These are phyloP conservation scores for Acromyrmex charruanus DNA, from an alignment of 1,140 invertebrate genomes.

Conservation along the genomic window DNA sequence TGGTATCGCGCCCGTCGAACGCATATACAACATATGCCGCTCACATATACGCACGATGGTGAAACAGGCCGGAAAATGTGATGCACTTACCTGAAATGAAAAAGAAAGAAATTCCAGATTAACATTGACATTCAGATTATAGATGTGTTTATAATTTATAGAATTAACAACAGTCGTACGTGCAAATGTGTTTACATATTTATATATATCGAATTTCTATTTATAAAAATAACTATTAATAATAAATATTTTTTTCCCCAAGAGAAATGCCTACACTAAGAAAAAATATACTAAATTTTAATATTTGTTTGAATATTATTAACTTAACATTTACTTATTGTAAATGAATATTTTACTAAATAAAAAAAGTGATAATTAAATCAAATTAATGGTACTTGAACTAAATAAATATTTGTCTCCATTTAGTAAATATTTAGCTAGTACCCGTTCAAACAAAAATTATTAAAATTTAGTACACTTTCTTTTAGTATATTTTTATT, in stretches of 20 bases:
- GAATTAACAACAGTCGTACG: background rate
- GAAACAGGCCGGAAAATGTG: constrained; percentile 57
- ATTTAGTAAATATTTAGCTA: too few relatives aligned
- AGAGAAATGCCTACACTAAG: too few relatives aligned
- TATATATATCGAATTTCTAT: background rate
- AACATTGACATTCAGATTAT: constrained; percentile 28
- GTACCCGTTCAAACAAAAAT: too few relatives aligned
- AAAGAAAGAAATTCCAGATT: constrained; percentile 23
- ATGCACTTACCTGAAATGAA: constrained; percentile 81
- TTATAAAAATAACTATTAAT: background rate
- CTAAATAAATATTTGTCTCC: too few relatives aligned
- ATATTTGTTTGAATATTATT: too few relatives aligned
- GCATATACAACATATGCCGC: constrained; percentile 65
- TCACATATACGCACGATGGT: constrained; percentile 51
- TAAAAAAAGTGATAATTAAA: too few relatives aligned
- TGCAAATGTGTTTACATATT: background rate
- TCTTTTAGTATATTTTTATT: too few relatives aligned
- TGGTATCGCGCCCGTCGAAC: constrained; percentile 70
- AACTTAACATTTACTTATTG: too few relatives aligned
- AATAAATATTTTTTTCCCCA: background rate
- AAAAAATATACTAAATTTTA: background rate
- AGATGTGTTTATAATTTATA: background rate
- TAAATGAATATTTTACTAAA: too few relatives aligned
- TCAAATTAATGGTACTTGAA: too few relatives aligned
- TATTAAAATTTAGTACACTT: too few relatives aligned